Evolutionary conservation across 1,140 invertebrate species (phyloP).

Genomic region (Drosophila seguyi): DNA sequence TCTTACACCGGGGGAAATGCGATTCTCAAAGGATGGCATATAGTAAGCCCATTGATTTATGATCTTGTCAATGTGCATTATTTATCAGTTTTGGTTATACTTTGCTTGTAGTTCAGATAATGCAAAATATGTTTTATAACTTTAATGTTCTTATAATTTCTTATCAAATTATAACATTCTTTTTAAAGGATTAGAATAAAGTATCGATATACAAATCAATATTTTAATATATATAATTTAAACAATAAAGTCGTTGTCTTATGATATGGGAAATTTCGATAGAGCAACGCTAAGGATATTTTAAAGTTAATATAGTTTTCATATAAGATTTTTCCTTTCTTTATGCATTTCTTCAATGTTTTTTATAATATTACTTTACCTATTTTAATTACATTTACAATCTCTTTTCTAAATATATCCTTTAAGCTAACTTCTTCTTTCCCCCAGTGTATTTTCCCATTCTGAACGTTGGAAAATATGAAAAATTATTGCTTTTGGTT

Average conservation of each 20-base stretch:
- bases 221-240: no score
- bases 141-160: background rate
- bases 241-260: no score
- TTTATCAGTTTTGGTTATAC: background rate
- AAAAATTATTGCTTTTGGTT: conserved; percentile 64
- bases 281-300: background rate
- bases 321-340: background rate
- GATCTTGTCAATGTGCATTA: background rate
- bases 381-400: no score
- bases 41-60: conserved; percentile 15
- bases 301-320: background rate
- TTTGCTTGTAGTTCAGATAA: background rate
- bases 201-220: no score
- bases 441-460: conserved; percentile 6
- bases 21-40: background rate
- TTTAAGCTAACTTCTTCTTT: background rate
- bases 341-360: background rate
- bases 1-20: conserved; percentile 14
- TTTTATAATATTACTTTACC: background rate
- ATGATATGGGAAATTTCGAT: background rate
- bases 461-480: conserved; percentile 15
- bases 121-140: background rate
- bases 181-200: background rate
- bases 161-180: background rate
- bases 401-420: background rate